Conservation (phyloP, 2,888 invertebrate genomes). For the Rhagonycha lutea region DNA sequence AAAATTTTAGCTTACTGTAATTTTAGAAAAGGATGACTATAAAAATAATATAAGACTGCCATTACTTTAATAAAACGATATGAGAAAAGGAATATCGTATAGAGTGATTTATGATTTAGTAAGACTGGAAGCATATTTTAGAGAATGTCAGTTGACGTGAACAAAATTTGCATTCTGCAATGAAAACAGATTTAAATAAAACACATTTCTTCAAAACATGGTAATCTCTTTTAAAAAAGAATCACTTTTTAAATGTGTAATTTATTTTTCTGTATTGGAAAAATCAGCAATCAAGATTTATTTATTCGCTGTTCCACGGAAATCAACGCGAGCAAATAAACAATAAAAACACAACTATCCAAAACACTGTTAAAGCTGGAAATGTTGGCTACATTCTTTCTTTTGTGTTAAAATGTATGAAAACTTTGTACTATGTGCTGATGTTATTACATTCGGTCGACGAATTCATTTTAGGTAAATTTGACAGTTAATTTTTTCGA, state of each 20-base stretch:
- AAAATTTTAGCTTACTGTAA: not conserved
- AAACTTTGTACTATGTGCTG: not conserved
- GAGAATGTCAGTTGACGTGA: not conserved
- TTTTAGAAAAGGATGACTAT: not conserved
- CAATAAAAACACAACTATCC: not conserved
- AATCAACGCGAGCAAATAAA: not conserved
- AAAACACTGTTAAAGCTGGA: not conserved
- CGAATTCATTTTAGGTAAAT: not conserved
- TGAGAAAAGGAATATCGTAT: not conserved
- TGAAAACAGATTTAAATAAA: not conserved
- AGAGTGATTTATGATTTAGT: not conserved
- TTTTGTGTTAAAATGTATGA: not conserved
- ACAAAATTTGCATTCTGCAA: not conserved
- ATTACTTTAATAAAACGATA: not conserved
- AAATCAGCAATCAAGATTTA: not conserved
- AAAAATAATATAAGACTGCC: not conserved
- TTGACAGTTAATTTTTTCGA: not conserved
- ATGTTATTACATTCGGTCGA: not conserved
- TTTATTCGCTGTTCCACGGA: not conserved
- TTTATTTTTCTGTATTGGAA: not conserved
- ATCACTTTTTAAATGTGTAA: not conserved
- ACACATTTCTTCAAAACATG: not conserved
- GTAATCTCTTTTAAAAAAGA: not conserved
- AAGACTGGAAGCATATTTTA: not conserved
- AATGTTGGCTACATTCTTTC: not conserved